phyloP scores from a whole-genome alignment of 2,797 vertebrate genomes.

The Sarcoramphus papa region DNA sequence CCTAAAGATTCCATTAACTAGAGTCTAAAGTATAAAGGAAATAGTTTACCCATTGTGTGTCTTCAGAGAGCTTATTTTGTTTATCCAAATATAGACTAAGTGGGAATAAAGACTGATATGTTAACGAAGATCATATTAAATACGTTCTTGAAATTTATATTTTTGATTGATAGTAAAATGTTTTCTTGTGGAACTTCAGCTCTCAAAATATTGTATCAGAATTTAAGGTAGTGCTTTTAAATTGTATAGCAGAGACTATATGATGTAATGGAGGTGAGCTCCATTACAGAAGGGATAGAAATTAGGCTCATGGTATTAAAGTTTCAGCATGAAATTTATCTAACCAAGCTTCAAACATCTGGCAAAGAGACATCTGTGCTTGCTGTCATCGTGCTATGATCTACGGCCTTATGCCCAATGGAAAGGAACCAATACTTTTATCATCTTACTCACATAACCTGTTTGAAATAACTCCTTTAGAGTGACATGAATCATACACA shows the following conservation, averaged over 20 bases:
- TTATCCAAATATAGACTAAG: not conserved
- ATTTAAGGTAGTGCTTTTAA: not conserved
- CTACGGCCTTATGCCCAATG: not conserved
- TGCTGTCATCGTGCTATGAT: not conserved
- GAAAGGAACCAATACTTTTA: not conserved
- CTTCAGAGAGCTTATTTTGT: not conserved
- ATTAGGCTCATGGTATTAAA: not conserved
- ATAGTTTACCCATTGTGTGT: not conserved
- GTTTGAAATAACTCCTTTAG: not conserved
- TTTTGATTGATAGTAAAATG: not conserved
- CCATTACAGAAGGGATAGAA: not conserved
- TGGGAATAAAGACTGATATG: not conserved
- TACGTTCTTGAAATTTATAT: not conserved
- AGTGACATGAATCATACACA: not conserved
- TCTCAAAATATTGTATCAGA: accelerated
- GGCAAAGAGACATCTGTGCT: not conserved
- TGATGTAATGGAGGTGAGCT: not conserved
- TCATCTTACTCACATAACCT: not conserved
- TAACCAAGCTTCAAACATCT: not conserved
- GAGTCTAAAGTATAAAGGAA: not conserved
- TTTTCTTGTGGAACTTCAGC: not conserved
- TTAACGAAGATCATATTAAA: not conserved
- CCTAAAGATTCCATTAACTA: not conserved
- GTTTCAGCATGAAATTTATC: not conserved
- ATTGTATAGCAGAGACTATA: not conserved